A percentile compares a stretch with the other conserved stretches of the same genome.
phyloP scores from a whole-genome alignment of 2,888 invertebrate species.

The Carabus problematicus region DNA sequence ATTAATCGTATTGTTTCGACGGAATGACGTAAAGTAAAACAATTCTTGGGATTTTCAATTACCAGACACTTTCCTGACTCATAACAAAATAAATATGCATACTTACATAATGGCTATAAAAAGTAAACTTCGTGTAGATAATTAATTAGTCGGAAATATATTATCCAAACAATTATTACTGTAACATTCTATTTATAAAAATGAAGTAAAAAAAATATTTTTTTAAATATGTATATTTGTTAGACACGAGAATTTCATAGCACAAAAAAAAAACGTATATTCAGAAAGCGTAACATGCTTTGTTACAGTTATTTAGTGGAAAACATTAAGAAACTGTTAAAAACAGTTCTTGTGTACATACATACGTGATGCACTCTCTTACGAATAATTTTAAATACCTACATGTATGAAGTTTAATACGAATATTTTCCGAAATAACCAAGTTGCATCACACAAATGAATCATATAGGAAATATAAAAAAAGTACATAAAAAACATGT shows the following conservation, averaged over 20 bases:
- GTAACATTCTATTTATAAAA: not conserved
- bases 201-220: not conserved
- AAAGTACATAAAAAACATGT: too few relatives aligned
- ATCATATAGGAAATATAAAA: too few relatives aligned
- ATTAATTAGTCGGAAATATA: too few relatives aligned
- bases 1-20: not conserved
- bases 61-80: not conserved
- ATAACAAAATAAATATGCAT: not conserved
- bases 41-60: not conserved
- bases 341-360: not conserved
- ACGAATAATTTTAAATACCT: too few relatives aligned
- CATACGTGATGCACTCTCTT: too few relatives aligned
- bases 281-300: constrained; percentile 6
- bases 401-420: too few relatives aligned
- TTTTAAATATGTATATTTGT: not conserved
- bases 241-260: constrained; percentile 4
- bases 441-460: too few relatives aligned
- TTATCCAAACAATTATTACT: too few relatives aligned
- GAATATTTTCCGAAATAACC: too few relatives aligned
- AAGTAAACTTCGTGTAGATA: too few relatives aligned
- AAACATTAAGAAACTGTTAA: constrained; percentile 3
- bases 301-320: constrained; percentile 10
- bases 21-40: not conserved
- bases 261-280: constrained; percentile 1
- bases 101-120: too few relatives aligned